Conservation (phyloP, 2,888 invertebrate genomes). For the Aspidiotus destructor region DNA sequence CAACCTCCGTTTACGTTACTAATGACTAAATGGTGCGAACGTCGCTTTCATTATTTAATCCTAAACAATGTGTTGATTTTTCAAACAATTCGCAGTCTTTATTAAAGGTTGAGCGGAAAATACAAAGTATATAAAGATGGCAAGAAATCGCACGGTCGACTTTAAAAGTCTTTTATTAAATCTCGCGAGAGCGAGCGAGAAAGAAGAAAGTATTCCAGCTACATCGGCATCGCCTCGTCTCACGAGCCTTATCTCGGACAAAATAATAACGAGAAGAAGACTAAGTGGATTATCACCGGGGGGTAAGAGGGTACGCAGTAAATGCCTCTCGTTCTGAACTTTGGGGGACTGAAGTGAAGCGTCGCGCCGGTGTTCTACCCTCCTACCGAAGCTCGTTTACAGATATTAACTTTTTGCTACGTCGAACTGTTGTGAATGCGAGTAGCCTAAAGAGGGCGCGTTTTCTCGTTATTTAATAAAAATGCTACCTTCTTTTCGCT, state of each 20-base stretch:
- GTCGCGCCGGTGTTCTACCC: neutral
- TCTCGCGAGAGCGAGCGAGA: neutral
- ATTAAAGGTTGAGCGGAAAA: neutral
- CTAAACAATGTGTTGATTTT: constrained; percentile 4
- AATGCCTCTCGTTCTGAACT: neutral
- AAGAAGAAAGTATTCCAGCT: neutral
- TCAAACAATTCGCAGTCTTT: neutral
- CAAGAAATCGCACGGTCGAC: constrained; percentile 2
- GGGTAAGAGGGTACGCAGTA: constrained; percentile 13
- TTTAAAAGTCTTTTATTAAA: constrained; percentile 2
- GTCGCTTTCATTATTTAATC: neutral
- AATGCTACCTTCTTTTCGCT: neutral
- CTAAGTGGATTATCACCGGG: constrained; percentile 30
- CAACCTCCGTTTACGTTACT: constrained; percentile 4
- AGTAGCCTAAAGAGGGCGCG: constrained; percentile 14
- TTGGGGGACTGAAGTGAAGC: constrained; percentile 3
- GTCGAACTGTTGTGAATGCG: constrained; percentile 8
- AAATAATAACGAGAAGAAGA: constrained; percentile 30
- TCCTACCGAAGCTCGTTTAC: constrained; percentile 5
- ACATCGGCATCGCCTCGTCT: neutral
- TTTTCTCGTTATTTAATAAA: constrained; percentile 16
- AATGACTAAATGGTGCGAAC: neutral
- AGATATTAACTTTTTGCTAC: constrained; percentile 27
- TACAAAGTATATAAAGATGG: neutral
- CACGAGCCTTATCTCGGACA: constrained; percentile 8